phyloP scores from a whole-genome alignment of 2,113 vertebrate genomes.

The Triplophysa dalaica region DNA sequence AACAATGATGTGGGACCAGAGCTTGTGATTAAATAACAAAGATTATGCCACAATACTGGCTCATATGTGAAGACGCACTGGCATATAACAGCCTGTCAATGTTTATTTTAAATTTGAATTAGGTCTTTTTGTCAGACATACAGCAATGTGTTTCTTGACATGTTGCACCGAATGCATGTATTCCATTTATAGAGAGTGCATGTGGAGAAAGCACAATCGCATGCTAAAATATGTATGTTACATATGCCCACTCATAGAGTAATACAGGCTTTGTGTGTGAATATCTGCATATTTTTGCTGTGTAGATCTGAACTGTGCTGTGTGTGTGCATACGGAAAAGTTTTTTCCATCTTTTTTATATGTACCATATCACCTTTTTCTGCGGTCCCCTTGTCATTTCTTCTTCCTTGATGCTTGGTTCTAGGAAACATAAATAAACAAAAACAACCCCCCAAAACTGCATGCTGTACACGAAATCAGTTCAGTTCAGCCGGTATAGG shows the following conservation, averaged over 20 bases:
- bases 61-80: too few species aligned
- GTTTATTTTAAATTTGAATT: neutral
- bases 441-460: neutral
- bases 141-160: neutral
- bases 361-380: neutral
- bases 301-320: neutral
- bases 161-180: neutral
- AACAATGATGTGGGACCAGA: too few species aligned
- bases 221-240: neutral
- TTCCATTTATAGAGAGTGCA: neutral
- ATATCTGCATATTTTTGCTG: neutral
- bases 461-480: neutral
- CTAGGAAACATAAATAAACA: slow-evolving; percentile 42
- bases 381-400: slow-evolving; percentile 30
- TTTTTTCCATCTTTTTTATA: neutral
- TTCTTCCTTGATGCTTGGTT: slow-evolving; percentile 32
- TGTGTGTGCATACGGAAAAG: neutral
- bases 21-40: too few species aligned
- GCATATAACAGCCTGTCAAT: too few species aligned
- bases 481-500: slow-evolving; percentile 31
- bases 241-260: neutral
- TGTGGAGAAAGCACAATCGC: neutral
- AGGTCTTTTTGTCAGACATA: neutral
- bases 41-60: too few species aligned
- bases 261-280: neutral